Evolutionary conservation across 2,113 vertebrate genomes (phyloP), one percentile per base, ranked within the genome.

Genomic region (Halcyon malimbica): DNA sequence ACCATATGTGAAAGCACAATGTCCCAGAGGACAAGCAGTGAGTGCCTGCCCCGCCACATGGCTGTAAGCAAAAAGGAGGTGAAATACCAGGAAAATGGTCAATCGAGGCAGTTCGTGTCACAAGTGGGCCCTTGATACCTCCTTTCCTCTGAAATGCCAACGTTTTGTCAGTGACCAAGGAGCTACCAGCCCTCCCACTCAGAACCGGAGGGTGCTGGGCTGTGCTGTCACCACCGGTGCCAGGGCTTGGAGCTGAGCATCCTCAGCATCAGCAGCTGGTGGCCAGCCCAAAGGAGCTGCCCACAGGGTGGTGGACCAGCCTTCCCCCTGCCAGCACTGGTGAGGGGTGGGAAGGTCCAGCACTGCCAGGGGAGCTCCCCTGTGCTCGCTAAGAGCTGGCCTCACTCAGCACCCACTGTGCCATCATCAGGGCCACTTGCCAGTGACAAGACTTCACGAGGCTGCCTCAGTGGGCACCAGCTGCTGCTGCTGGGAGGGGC

Each of bases 221-320:
- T 25, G n/a, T 37, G n/a, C 46, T 1, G 0, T 20, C 39, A 2
- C 25, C 2, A 3, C 25, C 29, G 29, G 59, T 1, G 0, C 18
- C 48, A 19, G 28, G 24, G 9, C 12, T 29, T 0, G 0, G 25
- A 21, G 44, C 16, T 10, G 44, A 79, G 56, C 74, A 33, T 19
- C 73, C 73, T 6, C 69, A 17, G 50, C 8, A 7, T 10, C 35
- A 7, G 53, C 35, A 48, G 17, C 35, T 1, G 1, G 7, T 5
- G 9, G 41, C 18, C 54, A 4, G 35, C 54, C 68, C 1, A 0
- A 21, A 42, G 64, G 25, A 51, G 33, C 39, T 41, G 65, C 44
- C 33, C 0, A 0, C n/a, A 10, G 39, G 28, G 17, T 2, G 11
- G 6, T 0, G 0, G 57, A n/a, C 57, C 67, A 9, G 20, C 20